A percentile compares a stretch with the other conserved stretches of the same genome.
Evolutionary conservation across 2,797 vertebrate genomes (phyloP).

Genomic region (Onychomys arenicola): DNA sequence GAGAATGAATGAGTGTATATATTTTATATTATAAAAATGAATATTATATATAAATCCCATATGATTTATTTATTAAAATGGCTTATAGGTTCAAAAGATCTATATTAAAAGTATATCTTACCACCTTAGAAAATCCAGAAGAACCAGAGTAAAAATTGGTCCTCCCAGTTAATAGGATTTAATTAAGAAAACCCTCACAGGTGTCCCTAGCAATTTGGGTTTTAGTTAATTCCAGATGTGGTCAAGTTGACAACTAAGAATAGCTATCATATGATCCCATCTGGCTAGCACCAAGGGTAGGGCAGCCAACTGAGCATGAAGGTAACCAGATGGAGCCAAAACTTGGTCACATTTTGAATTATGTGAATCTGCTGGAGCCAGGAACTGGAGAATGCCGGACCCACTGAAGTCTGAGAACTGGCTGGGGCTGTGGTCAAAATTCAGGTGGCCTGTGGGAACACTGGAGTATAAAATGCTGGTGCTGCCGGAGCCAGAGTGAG

Average conservation of each 20-base stretch:
- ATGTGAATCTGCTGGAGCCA: background rate
- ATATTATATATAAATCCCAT: background rate
- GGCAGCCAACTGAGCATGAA: too few species aligned
- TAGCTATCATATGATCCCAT: background rate
- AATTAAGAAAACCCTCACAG: background rate
- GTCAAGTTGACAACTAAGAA: background rate
- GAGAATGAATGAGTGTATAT: background rate
- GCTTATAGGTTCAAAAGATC: background rate
- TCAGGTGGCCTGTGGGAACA: background rate
- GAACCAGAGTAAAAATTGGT: background rate
- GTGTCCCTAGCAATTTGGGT: background rate
- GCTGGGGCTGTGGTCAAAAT: background rate
- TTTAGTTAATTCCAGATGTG: background rate
- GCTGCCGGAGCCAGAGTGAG: background rate
- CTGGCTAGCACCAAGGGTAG: background rate
- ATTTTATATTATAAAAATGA: background rate
- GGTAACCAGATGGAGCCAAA: background rate
- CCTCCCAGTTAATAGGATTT: background rate
- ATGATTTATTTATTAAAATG: background rate
- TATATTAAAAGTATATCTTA: background rate
- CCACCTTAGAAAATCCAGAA: background rate
- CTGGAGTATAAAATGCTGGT: background rate
- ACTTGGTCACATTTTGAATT: background rate
- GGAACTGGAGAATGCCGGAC: background rate
- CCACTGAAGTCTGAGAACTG: background rate